phyloP scores from a whole-genome alignment of 2,888 invertebrate genomes.

The Ellobium chinense region DNA sequence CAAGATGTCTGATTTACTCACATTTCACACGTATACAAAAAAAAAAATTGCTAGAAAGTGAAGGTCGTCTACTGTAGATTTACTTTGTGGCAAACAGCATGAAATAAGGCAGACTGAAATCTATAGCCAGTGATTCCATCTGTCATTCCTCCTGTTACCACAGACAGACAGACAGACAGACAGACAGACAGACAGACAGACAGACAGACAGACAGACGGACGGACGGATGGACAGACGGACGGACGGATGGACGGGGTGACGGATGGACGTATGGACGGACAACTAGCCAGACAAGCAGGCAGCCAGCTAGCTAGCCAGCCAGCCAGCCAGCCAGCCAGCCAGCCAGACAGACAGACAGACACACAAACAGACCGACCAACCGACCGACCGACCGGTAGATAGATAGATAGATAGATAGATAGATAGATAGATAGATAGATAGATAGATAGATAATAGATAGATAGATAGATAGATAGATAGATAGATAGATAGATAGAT shows the following conservation, averaged over 20 bases:
- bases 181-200: background rate
- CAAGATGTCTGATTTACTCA: no score
- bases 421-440: constrained; percentile 7
- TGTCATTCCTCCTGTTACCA: no score
- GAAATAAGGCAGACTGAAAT: no score
- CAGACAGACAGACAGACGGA: background rate
- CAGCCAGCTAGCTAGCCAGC: background rate
- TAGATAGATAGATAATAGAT: background rate
- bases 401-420: constrained; percentile 15
- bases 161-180: background rate
- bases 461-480: background rate
- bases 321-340: background rate
- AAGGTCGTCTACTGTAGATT: no score
- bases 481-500: background rate
- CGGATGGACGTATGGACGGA: constrained; percentile 9
- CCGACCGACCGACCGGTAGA: background rate
- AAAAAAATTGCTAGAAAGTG: no score
- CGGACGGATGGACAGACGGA: background rate
- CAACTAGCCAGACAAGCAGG: background rate
- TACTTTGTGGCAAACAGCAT: no score
- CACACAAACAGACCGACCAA: background rate
- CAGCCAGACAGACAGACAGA: background rate
- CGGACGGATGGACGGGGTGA: no score
- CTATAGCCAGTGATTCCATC: no score
- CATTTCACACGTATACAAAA: no score